A percentile compares a stretch with the other conserved stretches of the same genome.
These are phyloP conservation scores for Onychostoma macrolepis DNA, from an alignment of 2,113 vertebrate species.

Conservation along the genomic window DNA sequence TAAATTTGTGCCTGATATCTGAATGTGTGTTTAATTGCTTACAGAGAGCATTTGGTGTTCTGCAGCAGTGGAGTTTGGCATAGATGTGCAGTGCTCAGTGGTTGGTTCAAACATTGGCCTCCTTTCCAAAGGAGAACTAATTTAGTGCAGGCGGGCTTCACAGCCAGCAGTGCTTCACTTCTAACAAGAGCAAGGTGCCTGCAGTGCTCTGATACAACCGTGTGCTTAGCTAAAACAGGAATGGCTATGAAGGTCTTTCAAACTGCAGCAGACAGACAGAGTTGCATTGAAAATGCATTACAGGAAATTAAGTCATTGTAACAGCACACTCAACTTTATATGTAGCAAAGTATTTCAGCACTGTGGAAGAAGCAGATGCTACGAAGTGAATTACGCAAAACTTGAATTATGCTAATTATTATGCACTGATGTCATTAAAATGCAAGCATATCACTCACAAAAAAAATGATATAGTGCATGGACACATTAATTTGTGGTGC, in stretches of 20 bases:
- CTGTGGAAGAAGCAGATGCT: neutral
- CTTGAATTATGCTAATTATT: neutral
- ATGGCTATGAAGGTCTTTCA: slow-evolving; percentile 20
- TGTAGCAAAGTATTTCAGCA: neutral
- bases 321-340: neutral
- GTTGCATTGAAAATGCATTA: slow-evolving; percentile 1
- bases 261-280: neutral
- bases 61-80: slow-evolving; percentile 37
- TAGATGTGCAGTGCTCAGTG: neutral
- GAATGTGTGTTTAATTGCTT: slow-evolving; percentile 42
- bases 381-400: neutral
- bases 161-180: slow-evolving; percentile 43
- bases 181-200: slow-evolving; percentile 41
- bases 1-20: slow-evolving; percentile 12
- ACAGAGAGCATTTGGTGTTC: slow-evolving; percentile 40
- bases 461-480: neutral
- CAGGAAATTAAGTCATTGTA: neutral
- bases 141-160: slow-evolving; percentile 47
- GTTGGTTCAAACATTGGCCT: slow-evolving; percentile 42
- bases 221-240: slow-evolving; percentile 32
- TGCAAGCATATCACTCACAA: neutral
- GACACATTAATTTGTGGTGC: neutral
- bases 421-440: neutral
- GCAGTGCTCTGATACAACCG: slow-evolving; percentile 39
- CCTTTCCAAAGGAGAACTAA: slow-evolving; percentile 52